Conservation (phyloP, 2,797 vertebrate species). For the Syndactyla subalaris region DNA sequence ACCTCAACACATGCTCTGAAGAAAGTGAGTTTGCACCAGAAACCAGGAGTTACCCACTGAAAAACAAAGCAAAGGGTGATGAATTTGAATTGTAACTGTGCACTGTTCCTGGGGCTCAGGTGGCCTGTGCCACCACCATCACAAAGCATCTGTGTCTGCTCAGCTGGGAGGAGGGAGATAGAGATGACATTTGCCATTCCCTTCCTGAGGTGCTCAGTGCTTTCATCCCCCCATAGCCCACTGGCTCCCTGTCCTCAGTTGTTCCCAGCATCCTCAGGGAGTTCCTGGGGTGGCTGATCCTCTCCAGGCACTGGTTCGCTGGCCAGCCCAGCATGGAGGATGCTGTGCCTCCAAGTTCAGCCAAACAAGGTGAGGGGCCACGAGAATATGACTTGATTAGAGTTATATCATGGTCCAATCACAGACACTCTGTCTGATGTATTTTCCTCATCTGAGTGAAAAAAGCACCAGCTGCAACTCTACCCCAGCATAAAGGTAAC, state of each 20-base stretch:
- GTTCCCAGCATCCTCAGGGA: not conserved
- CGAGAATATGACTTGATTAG: not conserved
- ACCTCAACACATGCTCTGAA: not conserved
- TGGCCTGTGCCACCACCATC: not conserved
- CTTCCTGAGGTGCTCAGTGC: not conserved
- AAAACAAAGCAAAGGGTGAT: not conserved
- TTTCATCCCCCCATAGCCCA: not conserved
- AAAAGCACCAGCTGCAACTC: not conserved
- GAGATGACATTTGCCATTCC: not conserved
- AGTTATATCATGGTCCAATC: not conserved
- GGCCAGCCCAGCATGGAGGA: not conserved
- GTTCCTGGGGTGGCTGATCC: not conserved
- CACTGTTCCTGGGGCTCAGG: not conserved
- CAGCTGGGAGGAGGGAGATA: not conserved
- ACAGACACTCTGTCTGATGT: not conserved
- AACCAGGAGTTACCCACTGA: not conserved
- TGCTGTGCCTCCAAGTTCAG: not conserved
- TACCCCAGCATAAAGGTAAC: not conserved
- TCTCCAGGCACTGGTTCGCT: rapidly evolving
- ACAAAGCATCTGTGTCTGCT: not conserved
- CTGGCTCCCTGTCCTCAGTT: not conserved
- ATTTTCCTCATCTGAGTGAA: not conserved
- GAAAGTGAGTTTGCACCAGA: not conserved
- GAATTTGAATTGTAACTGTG: not conserved
- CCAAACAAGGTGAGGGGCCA: not conserved